Conservation (phyloP, 2,888 invertebrate genomes). For the Gnatocerus cornutus region DNA sequence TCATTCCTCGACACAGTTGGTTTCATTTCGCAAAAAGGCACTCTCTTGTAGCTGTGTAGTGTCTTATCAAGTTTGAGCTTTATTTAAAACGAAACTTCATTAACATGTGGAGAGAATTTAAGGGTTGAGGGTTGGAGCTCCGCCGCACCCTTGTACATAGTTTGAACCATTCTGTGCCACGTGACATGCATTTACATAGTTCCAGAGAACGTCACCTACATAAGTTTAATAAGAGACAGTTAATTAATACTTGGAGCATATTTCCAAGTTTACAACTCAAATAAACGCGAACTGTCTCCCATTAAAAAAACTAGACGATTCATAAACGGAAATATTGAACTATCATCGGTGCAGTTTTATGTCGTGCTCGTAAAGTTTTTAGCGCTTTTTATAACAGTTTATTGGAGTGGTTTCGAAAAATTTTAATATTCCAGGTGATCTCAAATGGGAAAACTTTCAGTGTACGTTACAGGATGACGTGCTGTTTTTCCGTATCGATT, state of each 20-base stretch:
- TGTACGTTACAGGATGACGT: conserved; percentile 10
- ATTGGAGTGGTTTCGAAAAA: conserved; percentile 33
- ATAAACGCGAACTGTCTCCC: conserved; percentile 7
- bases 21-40: not conserved
- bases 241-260: conserved; percentile 42
- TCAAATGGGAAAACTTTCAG: conserved; percentile 25
- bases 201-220: conserved; percentile 38
- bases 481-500: conserved; percentile 24
- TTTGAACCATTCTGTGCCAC: conserved; percentile 31
- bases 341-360: conserved; percentile 20
- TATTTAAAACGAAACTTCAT: conserved; percentile 38
- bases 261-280: conserved; percentile 35
- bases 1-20: not conserved
- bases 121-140: conserved; percentile 34
- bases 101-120: conserved; percentile 38
- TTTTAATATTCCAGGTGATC: conserved; percentile 35
- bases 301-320: conserved; percentile 17
- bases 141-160: conserved; percentile 23
- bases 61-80: conserved; percentile 11
- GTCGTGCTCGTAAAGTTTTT: conserved; percentile 32
- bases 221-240: conserved; percentile 47
- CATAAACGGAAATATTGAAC: conserved; percentile 27
- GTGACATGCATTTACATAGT: conserved; percentile 39
- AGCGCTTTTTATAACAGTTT: conserved; percentile 22
- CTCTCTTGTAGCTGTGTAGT: not conserved